Percentiles rank a stretch among this genome's conserved stretches.
Conservation (phyloP, 2,113 vertebrate genomes). For the Ageneiosus marmoratus region DNA sequence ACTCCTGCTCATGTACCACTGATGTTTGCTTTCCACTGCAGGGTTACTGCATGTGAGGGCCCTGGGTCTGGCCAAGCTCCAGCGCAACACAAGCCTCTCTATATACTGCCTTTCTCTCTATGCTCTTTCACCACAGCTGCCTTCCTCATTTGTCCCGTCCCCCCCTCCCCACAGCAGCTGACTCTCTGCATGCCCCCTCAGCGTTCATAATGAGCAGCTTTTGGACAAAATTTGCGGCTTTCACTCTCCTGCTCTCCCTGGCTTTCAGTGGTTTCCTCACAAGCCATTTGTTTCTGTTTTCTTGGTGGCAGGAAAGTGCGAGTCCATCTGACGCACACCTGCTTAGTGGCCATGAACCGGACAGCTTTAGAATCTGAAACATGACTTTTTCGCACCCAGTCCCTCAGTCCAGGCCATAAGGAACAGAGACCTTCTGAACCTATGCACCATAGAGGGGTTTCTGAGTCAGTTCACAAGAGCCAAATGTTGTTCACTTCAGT, state of each 20-base stretch:
- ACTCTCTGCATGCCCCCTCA: constrained; percentile 41
- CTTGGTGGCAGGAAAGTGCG: constrained; percentile 43
- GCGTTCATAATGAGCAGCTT: constrained; percentile 49
- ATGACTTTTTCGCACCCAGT: neutral
- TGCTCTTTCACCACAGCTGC: constrained; percentile 52
- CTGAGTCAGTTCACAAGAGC: neutral
- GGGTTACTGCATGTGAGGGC: constrained; percentile 54
- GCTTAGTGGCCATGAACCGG: constrained; percentile 48
- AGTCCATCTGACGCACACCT: constrained; percentile 60
- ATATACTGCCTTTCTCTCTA: constrained; percentile 53
- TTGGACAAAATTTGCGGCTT: constrained; percentile 43
- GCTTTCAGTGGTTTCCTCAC: constrained; percentile 40
- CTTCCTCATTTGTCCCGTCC: constrained; percentile 45
- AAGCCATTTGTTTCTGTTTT: constrained; percentile 48
- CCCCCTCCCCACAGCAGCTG: constrained; percentile 42
- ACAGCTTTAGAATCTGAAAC: constrained; percentile 50
- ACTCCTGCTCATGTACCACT: constrained; percentile 37
- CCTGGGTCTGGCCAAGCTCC: constrained; percentile 50
- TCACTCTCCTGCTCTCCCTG: constrained; percentile 22
- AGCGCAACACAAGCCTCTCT: constrained; percentile 55
- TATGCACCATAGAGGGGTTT: constrained; percentile 18
- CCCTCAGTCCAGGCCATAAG: constrained; percentile 19
- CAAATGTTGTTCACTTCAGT: constrained; percentile 6
- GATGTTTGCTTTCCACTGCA: constrained; percentile 51
- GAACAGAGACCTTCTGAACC: constrained; percentile 36